Percentiles rank a stretch among this genome's conserved stretches.
These are phyloP conservation scores for Cyprinodon tularosa DNA, from an alignment of 2,113 vertebrate genomes.

Conservation along the genomic window DNA sequence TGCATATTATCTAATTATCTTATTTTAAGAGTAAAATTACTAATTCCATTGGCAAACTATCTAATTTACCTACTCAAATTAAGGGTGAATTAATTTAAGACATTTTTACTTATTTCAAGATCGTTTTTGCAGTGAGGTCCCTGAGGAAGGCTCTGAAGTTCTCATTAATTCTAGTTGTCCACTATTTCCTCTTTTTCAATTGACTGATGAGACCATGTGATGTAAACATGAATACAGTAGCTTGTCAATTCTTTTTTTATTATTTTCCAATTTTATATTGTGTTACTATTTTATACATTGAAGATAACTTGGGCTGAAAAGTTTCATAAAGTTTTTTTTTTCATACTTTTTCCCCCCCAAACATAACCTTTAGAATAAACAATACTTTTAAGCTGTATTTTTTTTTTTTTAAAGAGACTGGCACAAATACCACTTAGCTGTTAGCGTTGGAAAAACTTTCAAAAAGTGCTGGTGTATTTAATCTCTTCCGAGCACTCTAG, in stretches of 20 bases:
- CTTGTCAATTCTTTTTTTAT: neutral
- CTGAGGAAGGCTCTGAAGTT: neutral
- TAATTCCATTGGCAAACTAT: no score
- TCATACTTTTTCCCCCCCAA: no score
- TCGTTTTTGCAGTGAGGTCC: neutral
- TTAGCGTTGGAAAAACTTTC: neutral
- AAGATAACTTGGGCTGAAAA: no score
- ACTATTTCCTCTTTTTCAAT: neutral
- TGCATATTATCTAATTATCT: no score
- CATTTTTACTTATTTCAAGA: no score
- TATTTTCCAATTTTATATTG: neutral
- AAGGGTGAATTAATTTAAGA: no score
- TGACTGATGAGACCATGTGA: neutral
- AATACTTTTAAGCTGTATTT: neutral
- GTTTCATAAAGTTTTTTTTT: no score
- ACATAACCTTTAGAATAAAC: neutral
- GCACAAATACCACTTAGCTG: neutral
- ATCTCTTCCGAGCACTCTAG: neutral
- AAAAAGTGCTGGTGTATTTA: neutral
- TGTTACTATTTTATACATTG: neutral
- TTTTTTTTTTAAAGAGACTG: neutral
- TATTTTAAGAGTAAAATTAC: no score
- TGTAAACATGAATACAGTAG: neutral
- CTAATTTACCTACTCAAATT: no score
- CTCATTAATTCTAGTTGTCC: neutral